Evolutionary conservation across 2,797 vertebrate genomes (phyloP).

Genomic region (Tokudaia tokunoshimensis): DNA sequence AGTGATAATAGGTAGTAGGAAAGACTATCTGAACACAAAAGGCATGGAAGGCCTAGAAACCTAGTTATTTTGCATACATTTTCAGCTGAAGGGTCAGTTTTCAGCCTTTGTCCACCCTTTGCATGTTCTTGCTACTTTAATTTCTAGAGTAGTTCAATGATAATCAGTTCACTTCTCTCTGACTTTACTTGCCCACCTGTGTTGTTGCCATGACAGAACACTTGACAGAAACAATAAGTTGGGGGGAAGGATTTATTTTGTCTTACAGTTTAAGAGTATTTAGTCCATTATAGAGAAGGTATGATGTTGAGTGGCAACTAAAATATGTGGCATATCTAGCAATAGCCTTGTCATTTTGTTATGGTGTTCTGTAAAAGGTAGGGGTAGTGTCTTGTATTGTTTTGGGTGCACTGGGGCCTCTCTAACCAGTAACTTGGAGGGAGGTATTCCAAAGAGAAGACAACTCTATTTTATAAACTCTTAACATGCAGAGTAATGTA

Average conservation of each 20-base stretch:
- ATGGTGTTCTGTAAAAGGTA: neutral
- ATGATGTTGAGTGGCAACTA: neutral
- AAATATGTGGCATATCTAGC: neutral
- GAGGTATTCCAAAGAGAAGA: neutral
- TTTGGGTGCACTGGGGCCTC: neutral
- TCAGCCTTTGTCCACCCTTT: neutral
- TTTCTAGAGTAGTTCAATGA: neutral
- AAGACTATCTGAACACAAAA: neutral
- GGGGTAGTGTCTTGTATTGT: neutral
- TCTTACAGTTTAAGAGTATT: neutral
- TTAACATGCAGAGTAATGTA: neutral
- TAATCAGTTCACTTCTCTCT: neutral
- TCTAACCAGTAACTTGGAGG: neutral
- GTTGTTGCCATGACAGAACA: neutral
- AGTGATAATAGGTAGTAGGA: neutral
- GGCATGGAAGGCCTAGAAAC: neutral
- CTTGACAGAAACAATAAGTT: neutral
- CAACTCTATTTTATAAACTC: neutral
- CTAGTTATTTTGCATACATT: neutral
- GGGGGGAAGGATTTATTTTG: neutral
- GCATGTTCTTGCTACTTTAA: neutral
- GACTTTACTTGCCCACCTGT: neutral
- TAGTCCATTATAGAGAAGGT: no score
- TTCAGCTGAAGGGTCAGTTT: neutral
- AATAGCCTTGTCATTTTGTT: neutral